Conservation (phyloP, 2,113 vertebrate genomes). For the Toxostoma redivivum region DNA sequence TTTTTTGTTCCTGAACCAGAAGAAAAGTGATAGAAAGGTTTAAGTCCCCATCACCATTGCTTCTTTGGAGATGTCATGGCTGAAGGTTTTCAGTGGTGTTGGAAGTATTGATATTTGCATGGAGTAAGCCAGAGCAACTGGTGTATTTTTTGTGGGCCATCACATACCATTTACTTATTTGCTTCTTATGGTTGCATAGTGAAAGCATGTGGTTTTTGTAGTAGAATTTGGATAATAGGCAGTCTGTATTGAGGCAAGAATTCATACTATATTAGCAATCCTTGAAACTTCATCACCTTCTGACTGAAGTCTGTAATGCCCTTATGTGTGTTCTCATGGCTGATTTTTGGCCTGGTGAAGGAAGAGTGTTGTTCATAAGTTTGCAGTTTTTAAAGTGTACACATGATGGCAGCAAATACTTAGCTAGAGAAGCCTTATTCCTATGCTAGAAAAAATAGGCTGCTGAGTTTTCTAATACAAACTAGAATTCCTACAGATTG, state of each 20-base stretch:
- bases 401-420: conserved; percentile 71
- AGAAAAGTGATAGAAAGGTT: not conserved
- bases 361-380: not conserved
- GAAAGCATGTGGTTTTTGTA: not conserved
- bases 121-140: not conserved
- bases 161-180: not conserved
- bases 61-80: not conserved
- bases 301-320: not conserved
- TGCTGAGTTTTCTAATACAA: not conserved
- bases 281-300: not conserved
- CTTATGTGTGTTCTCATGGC: not conserved
- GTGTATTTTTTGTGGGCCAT: not conserved
- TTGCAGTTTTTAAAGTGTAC: conserved; percentile 52
- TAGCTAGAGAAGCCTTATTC: not conserved
- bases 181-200: not conserved
- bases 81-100: not conserved
- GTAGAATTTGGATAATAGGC: not conserved
- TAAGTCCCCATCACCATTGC: not conserved
- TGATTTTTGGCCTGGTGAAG: not conserved
- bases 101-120: not conserved
- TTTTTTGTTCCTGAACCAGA: not conserved
- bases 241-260: not conserved
- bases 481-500: not conserved
- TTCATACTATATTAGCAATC: not conserved
- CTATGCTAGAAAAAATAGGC: not conserved